Conservation (phyloP, 2,113 vertebrate genomes). For the Pterocles orientalis region DNA sequence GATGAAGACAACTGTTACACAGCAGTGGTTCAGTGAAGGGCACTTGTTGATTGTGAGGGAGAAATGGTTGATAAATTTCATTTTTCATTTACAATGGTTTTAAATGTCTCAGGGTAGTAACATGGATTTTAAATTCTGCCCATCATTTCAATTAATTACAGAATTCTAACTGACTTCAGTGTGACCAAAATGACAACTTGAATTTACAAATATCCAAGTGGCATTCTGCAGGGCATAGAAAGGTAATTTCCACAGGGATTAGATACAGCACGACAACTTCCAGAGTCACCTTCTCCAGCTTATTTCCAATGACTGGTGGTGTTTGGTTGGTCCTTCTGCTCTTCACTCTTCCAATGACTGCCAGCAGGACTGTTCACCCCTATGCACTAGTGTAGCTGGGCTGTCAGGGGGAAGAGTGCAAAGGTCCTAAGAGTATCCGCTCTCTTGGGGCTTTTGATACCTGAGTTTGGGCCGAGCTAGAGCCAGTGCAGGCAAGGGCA, state of each 20-base stretch:
- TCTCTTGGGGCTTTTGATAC: background rate
- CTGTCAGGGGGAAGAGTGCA: background rate
- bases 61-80: background rate
- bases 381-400: background rate
- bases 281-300: background rate
- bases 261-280: background rate
- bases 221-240: background rate
- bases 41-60: background rate
- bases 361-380: background rate
- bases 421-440: background rate
- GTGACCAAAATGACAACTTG: background rate
- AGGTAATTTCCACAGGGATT: background rate
- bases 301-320: background rate
- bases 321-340: background rate
- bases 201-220: background rate
- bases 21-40: background rate
- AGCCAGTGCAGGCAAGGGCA: background rate
- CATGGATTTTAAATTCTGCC: background rate
- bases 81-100: background rate
- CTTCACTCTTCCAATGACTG: background rate
- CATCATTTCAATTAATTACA: constrained; percentile 1
- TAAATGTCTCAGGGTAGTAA: background rate
- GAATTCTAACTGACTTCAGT: background rate
- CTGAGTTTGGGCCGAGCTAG: background rate
- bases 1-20: background rate